Evolutionary conservation across 2,888 invertebrate genomes (phyloP).

Genomic region (Hedychridium roseum): DNA sequence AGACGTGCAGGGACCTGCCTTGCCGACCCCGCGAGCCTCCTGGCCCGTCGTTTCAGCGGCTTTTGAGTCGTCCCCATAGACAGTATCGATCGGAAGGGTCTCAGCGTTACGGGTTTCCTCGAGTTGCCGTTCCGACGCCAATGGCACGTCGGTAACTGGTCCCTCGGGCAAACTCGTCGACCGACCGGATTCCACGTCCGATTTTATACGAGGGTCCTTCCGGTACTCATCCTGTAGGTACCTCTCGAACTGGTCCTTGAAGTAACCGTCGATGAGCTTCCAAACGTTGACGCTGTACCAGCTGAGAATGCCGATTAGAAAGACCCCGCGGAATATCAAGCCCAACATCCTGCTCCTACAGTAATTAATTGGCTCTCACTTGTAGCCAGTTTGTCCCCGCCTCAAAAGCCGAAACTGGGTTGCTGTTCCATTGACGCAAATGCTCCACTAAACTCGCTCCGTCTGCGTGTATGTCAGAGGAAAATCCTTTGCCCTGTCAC

Average conservation of each 20-base stretch:
- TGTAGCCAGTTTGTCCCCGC: no score
- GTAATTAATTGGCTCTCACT: neutral
- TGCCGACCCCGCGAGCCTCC: constrained; percentile 6
- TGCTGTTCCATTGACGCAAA: no score
- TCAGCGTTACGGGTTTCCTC: constrained; percentile 12
- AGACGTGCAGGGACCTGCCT: constrained; percentile 12
- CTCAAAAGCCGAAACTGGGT: no score
- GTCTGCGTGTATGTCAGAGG: no score
- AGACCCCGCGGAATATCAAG: constrained; percentile 70
- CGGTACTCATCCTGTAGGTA: constrained; percentile 66
- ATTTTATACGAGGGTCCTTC: constrained; percentile 54
- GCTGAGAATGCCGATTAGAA: constrained; percentile 73
- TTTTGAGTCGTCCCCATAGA: constrained; percentile 4
- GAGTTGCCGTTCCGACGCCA: neutral
- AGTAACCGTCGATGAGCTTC: constrained; percentile 78
- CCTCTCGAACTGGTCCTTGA: constrained; percentile 74
- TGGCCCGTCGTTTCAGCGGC: constrained; percentile 8
- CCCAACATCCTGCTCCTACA: constrained; percentile 67
- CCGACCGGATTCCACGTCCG: constrained; percentile 33
- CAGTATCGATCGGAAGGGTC: constrained; percentile 17
- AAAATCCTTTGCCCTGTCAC: no score
- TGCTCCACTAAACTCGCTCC: no score
- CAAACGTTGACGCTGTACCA: constrained; percentile 78
- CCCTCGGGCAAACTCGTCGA: constrained; percentile 7
- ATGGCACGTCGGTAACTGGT: neutral